Conservation (phyloP, 2,888 invertebrate species). For the Lasioglossum morio region DNA sequence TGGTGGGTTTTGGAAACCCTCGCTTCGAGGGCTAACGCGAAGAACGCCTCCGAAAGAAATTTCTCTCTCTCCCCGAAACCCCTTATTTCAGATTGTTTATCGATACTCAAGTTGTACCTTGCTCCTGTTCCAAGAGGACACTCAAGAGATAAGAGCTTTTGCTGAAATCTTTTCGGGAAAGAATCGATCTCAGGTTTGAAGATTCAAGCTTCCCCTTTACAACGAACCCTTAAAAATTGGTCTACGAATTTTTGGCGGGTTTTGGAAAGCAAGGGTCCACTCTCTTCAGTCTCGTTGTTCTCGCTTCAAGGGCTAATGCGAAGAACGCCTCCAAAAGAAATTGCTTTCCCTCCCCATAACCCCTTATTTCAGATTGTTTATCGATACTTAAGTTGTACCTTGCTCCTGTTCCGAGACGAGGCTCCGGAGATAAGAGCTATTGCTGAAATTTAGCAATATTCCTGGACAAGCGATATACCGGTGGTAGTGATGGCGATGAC, state of each 20-base stretch:
- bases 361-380: constrained; percentile 42
- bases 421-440: constrained; percentile 62
- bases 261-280: too few relatives aligned
- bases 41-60: constrained; percentile 23
- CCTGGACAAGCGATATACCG: constrained; percentile 11
- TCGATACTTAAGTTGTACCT: constrained; percentile 35
- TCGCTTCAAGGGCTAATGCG: neutral
- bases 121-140: constrained; percentile 3
- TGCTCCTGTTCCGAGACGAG: neutral
- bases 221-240: too few relatives aligned
- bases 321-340: constrained; percentile 17
- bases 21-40: neutral
- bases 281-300: neutral
- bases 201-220: too few relatives aligned
- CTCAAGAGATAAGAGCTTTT: constrained; percentile 60
- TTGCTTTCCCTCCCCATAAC: constrained; percentile 3
- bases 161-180: constrained; percentile 57
- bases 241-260: too few relatives aligned
- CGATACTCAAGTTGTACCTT: constrained; percentile 27
- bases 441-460: constrained; percentile 67
- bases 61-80: constrained; percentile 6
- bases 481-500: neutral
- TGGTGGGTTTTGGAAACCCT: too few relatives aligned
- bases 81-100: constrained; percentile 43
- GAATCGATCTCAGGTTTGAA: too few relatives aligned